Evolutionary conservation across 1,140 invertebrate species (phyloP), one percentile per base, ranked within the genome.

Genomic region (Vollenhovia emeryi): DNA sequence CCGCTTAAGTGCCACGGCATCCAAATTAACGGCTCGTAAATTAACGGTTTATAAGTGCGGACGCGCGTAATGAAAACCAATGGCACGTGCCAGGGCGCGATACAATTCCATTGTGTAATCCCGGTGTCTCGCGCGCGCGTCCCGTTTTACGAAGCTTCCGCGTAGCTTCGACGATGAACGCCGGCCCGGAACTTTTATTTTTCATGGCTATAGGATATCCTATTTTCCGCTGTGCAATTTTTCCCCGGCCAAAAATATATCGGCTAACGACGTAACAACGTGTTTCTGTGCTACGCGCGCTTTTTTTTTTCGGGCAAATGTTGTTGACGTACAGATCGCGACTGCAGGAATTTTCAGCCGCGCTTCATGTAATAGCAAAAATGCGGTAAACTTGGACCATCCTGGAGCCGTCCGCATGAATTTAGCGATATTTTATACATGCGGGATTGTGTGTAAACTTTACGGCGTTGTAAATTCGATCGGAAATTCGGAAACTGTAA

Each of bases 381-480:
- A 43, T 13, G n/a, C 30, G 21, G 4, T 43, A 40, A 71, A 55
- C 33, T 36, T 80, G 1, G 18, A 24, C 36, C 1, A 15, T 55
- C 5, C 6, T n/a, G 21, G 0, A 30, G 50, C 2, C 11, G 59
- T 50, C 59, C n/a, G 43, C 18, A 33, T 71, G 40, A 82, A 57
- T 82, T 82, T 71, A 55, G 71, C 48, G 24, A 82, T 59, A 52
- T 82, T 73, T 82, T 82, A 82, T 73, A 73, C 21, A n/a, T n/a
- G 21, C 69, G 13, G 18, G 3, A 40, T 24, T 64, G 24, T 40
- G n/a, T n/a, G n/a, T n/a, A n/a, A 36, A 52, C 24, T 36, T 78
- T 27, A 13, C 11, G 3, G 24, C 24, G n/a, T 60, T 33, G 13
- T 59, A 11, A 66, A 43, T 30, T 27, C 11, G 24, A 13, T 69